Conservation (phyloP, 2,113 vertebrate species). For the Ornithorhynchus anatinus region DNA sequence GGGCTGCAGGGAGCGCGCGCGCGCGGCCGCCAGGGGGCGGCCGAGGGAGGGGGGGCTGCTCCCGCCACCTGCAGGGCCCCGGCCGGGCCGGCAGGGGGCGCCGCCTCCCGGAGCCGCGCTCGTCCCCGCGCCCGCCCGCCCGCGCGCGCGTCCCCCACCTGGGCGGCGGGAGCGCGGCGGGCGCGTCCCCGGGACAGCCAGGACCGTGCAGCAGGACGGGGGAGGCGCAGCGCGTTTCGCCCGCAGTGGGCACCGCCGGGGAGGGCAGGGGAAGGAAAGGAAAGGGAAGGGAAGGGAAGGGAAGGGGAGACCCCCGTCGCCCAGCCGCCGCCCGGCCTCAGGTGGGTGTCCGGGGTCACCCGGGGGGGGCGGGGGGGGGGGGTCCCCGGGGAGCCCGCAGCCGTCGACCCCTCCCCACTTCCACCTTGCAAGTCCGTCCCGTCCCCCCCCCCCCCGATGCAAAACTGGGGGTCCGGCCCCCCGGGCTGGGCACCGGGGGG, state of each 20-base stretch:
- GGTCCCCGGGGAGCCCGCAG: not conserved
- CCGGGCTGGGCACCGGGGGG: too few species aligned
- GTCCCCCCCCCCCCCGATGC: not conserved
- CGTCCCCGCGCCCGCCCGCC: too few species aligned
- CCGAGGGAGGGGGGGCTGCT: not conserved
- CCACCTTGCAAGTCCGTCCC: conserved; percentile 20
- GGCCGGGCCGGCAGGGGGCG: not conserved
- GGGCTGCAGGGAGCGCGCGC: not conserved
- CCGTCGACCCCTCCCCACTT: not conserved
- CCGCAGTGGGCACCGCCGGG: too few species aligned
- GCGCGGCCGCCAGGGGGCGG: not conserved
- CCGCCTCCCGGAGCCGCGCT: not conserved
- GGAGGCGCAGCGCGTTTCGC: not conserved
- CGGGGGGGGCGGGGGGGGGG: not conserved
- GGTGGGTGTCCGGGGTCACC: conserved; percentile 6
- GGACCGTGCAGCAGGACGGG: not conserved
- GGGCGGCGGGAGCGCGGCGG: conserved; percentile 23
- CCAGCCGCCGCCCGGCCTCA: not conserved
- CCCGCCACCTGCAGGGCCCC: not conserved
- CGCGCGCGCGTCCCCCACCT: conserved; percentile 15
- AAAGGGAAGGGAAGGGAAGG: not conserved
- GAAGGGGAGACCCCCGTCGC: not conserved
- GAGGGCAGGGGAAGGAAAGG: not conserved
- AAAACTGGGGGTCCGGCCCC: too few species aligned
- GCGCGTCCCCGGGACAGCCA: not conserved